These are phyloP conservation scores for Struthio camelus DNA, from an alignment of 2,113 vertebrate genomes.

Conservation along the genomic window DNA sequence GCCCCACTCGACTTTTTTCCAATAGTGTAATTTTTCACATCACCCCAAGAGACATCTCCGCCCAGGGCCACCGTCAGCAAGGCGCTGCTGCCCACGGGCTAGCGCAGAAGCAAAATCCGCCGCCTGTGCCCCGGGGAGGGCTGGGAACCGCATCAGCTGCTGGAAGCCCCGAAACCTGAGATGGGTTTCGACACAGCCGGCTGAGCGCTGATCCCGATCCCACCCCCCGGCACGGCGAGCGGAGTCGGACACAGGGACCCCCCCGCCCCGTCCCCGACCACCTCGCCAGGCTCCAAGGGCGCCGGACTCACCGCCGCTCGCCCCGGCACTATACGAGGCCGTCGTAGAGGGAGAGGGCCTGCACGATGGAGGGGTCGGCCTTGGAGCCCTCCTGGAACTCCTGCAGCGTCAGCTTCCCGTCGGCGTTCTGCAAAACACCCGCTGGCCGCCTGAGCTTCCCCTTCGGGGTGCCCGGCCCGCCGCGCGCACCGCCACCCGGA, in stretches of 20 bases:
- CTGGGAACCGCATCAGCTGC: neutral
- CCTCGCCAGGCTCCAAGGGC: accelerated
- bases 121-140: neutral
- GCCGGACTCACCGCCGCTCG: conserved; percentile 77
- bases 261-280: accelerated
- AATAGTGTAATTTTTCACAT: no score
- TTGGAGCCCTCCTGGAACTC: conserved; percentile 99
- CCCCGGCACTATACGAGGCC: conserved; percentile 89
- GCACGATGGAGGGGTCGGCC: conserved; percentile 97
- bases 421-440: conserved; percentile 85
- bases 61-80: no score
- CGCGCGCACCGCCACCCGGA: no score
- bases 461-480: no score
- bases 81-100: neutral
- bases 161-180: no score
- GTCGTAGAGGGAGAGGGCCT: conserved; percentile 96
- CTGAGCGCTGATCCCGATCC: no score
- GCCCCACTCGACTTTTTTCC: no score
- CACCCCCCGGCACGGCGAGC: no score
- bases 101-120: neutral
- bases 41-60: neutral
- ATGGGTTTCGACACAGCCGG: no score
- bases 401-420: conserved; percentile 95
- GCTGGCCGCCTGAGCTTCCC: no score
- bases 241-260: neutral